Evolutionary conservation across 1,140 invertebrate species (phyloP).

Genomic region (Homarus americanus): DNA sequence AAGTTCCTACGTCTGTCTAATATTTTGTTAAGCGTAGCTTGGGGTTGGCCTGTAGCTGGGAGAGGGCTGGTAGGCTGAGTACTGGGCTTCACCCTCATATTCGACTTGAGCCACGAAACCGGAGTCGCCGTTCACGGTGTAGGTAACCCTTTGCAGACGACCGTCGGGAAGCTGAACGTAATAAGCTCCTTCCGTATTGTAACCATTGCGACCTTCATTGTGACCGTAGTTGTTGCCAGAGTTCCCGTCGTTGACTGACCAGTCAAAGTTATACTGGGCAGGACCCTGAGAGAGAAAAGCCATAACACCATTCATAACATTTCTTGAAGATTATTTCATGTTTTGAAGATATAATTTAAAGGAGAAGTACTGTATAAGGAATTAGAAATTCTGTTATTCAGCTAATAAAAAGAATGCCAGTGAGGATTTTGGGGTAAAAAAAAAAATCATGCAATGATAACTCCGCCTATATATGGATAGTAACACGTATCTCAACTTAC

Average conservation of each 20-base stretch:
- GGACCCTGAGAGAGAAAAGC: background rate
- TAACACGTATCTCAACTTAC: too few relatives aligned
- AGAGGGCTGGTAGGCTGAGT: background rate
- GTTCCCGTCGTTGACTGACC: background rate
- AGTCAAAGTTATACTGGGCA: background rate
- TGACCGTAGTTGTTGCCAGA: background rate
- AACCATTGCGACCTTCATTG: background rate
- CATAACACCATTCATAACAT: too few relatives aligned
- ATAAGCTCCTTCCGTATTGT: background rate
- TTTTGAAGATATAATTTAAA: too few relatives aligned
- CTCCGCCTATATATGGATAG: too few relatives aligned
- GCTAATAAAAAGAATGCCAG: too few relatives aligned
- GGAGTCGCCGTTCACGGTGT: constrained; percentile 5
- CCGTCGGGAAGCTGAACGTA: constrained; percentile 5
- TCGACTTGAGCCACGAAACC: background rate
- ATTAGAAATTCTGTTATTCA: too few relatives aligned
- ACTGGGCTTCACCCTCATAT: background rate
- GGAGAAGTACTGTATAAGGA: too few relatives aligned
- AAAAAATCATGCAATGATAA: too few relatives aligned
- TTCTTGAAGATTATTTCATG: too few relatives aligned
- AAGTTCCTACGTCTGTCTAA: too few relatives aligned
- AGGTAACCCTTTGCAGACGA: background rate
- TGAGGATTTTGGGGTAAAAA: too few relatives aligned
- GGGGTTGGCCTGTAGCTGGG: background rate
- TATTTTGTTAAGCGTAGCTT: too few relatives aligned